These are phyloP conservation scores for Polyommatus icarus DNA, from an alignment of 2,888 invertebrate genomes.

Conservation along the genomic window DNA sequence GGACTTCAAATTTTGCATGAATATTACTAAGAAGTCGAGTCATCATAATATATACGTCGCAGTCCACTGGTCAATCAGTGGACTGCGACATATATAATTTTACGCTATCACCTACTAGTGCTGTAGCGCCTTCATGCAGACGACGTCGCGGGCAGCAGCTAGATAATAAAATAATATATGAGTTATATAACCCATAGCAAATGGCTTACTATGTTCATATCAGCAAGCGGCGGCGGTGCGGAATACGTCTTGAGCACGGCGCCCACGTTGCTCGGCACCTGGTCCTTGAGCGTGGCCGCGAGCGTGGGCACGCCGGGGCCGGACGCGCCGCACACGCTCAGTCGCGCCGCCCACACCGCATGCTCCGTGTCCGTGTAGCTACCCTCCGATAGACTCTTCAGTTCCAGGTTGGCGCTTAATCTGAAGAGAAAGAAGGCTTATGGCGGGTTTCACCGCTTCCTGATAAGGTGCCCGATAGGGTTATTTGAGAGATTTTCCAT, in stretches of 20 bases:
- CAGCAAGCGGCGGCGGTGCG: slow-evolving; percentile 58
- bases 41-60: too few species aligned
- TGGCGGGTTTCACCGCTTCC: too few species aligned
- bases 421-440: slow-evolving; percentile 46
- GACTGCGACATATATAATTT: too few species aligned
- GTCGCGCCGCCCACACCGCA: slow-evolving; percentile 57
- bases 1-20: too few species aligned
- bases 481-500: too few species aligned
- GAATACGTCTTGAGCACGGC: slow-evolving; percentile 61
- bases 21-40: too few species aligned
- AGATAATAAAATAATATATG: too few species aligned
- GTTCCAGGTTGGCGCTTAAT: slow-evolving; percentile 62
- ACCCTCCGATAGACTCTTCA: slow-evolving; percentile 56
- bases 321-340: slow-evolving; percentile 59
- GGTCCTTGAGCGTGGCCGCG: slow-evolving; percentile 65
- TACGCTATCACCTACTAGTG: too few species aligned
- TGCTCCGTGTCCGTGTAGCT: slow-evolving; percentile 52
- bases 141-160: too few species aligned
- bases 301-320: slow-evolving; percentile 58
- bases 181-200: not conserved
- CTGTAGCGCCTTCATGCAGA: too few species aligned
- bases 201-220: slow-evolving; percentile 53
- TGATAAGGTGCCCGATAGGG: too few species aligned
- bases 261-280: slow-evolving; percentile 58
- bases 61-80: too few species aligned